A percentile compares a stretch with the other conserved stretches of the same genome.
These are phyloP conservation scores for Apis dorsata DNA, from an alignment of 1,140 invertebrate species.

Conservation along the genomic window DNA sequence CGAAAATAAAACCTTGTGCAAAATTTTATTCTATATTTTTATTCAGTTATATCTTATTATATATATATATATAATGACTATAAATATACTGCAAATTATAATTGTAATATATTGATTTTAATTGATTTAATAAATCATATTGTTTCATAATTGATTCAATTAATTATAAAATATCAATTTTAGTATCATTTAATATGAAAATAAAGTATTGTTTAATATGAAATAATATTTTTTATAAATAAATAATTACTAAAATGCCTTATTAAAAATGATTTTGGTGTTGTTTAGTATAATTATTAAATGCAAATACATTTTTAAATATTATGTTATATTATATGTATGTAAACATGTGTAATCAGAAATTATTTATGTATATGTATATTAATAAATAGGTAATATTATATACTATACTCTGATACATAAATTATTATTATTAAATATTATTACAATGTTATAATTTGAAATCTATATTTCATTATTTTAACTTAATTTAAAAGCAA, in stretches of 20 bases:
- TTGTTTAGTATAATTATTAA: slow-evolving; percentile 15
- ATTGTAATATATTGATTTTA: neutral
- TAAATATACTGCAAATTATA: slow-evolving; percentile 2
- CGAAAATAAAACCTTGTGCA: no score
- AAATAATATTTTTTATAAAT: slow-evolving; percentile 12
- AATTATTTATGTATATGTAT: slow-evolving; percentile 10
- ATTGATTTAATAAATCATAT: neutral
- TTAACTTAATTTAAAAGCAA: neutral
- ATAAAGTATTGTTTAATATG: neutral
- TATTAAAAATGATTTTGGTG: slow-evolving; percentile 30
- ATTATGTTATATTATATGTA: slow-evolving; percentile 20
- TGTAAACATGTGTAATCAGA: neutral
- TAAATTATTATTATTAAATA: slow-evolving; percentile 31
- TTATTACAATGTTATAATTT: slow-evolving; percentile 17
- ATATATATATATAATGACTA: slow-evolving; percentile 1
- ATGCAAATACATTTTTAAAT: slow-evolving; percentile 29
- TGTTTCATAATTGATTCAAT: neutral
- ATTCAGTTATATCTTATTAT: no score
- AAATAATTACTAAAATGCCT: slow-evolving; percentile 26
- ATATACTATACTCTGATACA: slow-evolving; percentile 11
- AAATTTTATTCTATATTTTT: no score
- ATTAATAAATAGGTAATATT: slow-evolving; percentile 8
- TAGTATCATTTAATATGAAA: neutral
- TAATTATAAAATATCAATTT: slow-evolving; percentile 3
- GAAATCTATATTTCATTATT: neutral